Conservation (phyloP, 2,888 invertebrate genomes). For the Phlogophora meticulosa region DNA sequence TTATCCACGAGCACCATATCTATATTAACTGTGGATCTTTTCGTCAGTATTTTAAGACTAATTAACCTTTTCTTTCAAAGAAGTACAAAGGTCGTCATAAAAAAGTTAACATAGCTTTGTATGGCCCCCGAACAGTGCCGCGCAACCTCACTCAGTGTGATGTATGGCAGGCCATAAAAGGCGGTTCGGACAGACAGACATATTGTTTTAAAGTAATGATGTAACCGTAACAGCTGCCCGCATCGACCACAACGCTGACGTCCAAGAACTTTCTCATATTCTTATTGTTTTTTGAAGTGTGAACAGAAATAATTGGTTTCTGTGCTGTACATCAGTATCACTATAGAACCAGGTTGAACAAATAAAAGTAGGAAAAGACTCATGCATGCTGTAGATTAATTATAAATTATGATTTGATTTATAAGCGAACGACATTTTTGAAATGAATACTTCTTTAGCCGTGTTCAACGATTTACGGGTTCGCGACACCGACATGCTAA, state of each 20-base stretch:
- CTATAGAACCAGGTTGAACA: not conserved
- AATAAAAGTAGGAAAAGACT: not conserved
- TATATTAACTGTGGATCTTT: too few species aligned
- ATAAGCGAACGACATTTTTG: too few species aligned
- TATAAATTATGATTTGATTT: too few species aligned
- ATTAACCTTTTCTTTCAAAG: not conserved
- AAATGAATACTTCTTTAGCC: too few species aligned
- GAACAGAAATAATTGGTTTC: not conserved
- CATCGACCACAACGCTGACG: slow-evolving; percentile 15
- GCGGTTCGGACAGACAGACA: not conserved
- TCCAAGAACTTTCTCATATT: slow-evolving; percentile 36
- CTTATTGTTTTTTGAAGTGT: slow-evolving; percentile 33
- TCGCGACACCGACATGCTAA: too few species aligned
- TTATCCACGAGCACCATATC: too few species aligned
- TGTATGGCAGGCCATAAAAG: slow-evolving; percentile 7
- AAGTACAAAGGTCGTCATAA: not conserved
- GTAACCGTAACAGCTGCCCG: slow-evolving; percentile 31
- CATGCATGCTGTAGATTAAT: not conserved
- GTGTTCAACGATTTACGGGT: too few species aligned
- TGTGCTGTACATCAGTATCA: not conserved
- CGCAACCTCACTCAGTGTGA: not conserved
- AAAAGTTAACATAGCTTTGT: slow-evolving; percentile 1
- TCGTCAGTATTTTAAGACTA: too few species aligned
- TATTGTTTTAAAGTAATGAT: slow-evolving; percentile 44
- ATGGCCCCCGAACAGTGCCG: not conserved